Evolutionary conservation across 2,888 invertebrate species (phyloP).

Genomic region (Sinodicranocentrus sp.): DNA sequence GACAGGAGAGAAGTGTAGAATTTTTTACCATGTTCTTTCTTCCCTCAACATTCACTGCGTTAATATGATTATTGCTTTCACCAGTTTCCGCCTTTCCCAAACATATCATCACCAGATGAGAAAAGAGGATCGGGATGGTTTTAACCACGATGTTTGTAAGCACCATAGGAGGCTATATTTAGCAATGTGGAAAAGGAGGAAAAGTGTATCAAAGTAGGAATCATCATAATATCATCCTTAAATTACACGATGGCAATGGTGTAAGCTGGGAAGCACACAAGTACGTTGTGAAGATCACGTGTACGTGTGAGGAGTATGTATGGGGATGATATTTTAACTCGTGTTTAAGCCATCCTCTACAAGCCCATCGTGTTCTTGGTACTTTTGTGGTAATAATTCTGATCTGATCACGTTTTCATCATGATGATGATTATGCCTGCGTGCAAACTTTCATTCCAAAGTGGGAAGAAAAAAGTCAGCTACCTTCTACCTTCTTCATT

Average conservation of each 20-base stretch:
- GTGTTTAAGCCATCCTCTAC: background rate
- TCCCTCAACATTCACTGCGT: too few species aligned
- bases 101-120: slow-evolving; percentile 8
- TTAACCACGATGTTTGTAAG: background rate
- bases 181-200: slow-evolving; percentile 15
- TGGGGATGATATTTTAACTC: background rate
- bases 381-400: slow-evolving; percentile 34
- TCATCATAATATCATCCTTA: slow-evolving; percentile 38
- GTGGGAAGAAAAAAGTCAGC: too few species aligned
- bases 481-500: background rate
- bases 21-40: too few species aligned
- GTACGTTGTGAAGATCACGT: background rate
- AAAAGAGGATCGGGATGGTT: too few species aligned
- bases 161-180: background rate
- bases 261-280: background rate
- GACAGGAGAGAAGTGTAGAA: background rate
- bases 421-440: slow-evolving; percentile 33
- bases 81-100: background rate
- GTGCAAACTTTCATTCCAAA: slow-evolving; percentile 28
- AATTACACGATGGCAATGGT: slow-evolving; percentile 36
- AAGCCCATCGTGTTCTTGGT: background rate
- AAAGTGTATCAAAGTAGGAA: slow-evolving; percentile 25
- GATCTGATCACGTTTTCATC: slow-evolving; percentile 58
- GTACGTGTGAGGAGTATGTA: slow-evolving; percentile 8
- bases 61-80: slow-evolving; percentile 35